Conservation (phyloP, 2,113 vertebrate genomes). For the Oenanthe oenanthe region DNA sequence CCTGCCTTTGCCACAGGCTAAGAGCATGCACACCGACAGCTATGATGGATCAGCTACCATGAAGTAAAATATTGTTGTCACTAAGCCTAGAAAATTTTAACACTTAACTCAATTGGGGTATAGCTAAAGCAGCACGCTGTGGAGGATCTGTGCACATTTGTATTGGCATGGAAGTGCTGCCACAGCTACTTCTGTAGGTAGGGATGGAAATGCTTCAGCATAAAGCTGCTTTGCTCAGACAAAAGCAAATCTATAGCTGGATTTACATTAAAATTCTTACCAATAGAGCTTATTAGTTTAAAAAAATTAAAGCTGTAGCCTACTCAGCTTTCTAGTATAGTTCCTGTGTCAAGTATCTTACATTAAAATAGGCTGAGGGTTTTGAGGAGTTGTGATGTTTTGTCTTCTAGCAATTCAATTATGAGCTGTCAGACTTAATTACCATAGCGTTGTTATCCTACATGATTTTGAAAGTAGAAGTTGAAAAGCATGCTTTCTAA, state of each 20-base stretch:
- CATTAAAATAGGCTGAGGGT: neutral
- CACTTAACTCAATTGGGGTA: neutral
- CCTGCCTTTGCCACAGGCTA: conserved; percentile 15
- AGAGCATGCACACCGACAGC: neutral
- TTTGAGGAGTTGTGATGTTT: conserved; percentile 20
- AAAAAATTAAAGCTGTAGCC: neutral
- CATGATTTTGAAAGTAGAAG: neutral
- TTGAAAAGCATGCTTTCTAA: conserved; percentile 1
- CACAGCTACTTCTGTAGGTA: neutral
- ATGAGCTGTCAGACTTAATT: conserved; percentile 48
- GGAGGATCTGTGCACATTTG: neutral
- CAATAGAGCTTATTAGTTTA: neutral
- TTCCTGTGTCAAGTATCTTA: neutral
- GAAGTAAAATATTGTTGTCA: conserved; percentile 6
- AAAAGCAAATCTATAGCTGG: neutral
- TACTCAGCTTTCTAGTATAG: neutral
- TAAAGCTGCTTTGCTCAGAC: neutral
- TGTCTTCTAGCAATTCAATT: conserved; percentile 51
- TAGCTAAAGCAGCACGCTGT: neutral
- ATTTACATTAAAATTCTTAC: neutral
- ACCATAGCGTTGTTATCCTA: neutral
- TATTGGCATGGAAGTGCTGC: neutral
- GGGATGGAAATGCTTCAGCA: neutral
- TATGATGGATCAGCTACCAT: conserved; percentile 38
- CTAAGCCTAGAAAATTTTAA: conserved; percentile 14